Percentiles rank a stretch among this genome's conserved stretches.
Evolutionary conservation across 2,113 vertebrate species (phyloP).

Genomic region (Poeciliopsis retropinna): DNA sequence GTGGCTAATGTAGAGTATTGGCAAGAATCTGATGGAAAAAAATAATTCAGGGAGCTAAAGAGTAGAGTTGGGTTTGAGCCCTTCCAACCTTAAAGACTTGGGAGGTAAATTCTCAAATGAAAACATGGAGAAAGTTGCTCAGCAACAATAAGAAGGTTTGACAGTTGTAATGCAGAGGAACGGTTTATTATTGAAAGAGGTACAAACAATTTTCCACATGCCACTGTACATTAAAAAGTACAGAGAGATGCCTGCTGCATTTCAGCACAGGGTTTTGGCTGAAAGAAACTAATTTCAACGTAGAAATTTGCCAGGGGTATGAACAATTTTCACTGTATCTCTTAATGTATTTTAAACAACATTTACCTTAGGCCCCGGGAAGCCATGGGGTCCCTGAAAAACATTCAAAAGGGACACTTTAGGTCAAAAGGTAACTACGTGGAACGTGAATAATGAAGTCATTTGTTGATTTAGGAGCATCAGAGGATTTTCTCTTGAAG

Average conservation of each 20-base stretch:
- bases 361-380: constrained; percentile 95
- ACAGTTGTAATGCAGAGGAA: too few species aligned
- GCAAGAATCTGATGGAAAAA: too few species aligned
- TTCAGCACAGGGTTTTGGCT: not conserved
- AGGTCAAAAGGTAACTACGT: not conserved
- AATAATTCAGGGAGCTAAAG: too few species aligned
- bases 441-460: not conserved
- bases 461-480: not conserved
- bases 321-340: not conserved
- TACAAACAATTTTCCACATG: too few species aligned
- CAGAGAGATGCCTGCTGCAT: not conserved
- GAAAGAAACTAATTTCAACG: not conserved
- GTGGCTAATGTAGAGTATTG: too few species aligned
- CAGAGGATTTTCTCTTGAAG: not conserved
- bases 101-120: too few species aligned
- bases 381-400: constrained; percentile 95
- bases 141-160: too few species aligned
- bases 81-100: too few species aligned
- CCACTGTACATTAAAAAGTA: not conserved
- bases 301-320: not conserved
- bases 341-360: not conserved
- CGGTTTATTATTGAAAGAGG: too few species aligned
- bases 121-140: too few species aligned
- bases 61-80: too few species aligned
- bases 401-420: not conserved